Conservation (phyloP, 2,888 invertebrate genomes). For the Arctia plantaginis region DNA sequence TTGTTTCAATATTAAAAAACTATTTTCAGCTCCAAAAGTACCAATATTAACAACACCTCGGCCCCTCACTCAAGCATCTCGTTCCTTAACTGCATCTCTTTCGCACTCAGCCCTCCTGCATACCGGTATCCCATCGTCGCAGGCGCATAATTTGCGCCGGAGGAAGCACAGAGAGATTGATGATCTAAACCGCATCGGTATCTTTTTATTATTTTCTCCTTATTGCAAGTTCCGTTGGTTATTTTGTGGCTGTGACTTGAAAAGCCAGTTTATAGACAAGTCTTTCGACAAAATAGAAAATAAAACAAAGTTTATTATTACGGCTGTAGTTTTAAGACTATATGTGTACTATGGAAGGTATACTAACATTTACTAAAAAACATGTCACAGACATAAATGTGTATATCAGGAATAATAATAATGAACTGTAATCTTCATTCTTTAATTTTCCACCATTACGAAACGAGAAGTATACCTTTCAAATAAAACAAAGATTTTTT, state of each 20-base stretch:
- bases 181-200: constrained; percentile 74
- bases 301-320: background rate
- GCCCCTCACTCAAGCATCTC: constrained; percentile 51
- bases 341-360: too few relatives aligned
- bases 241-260: constrained; percentile 30
- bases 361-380: background rate
- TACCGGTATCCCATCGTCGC: constrained; percentile 56
- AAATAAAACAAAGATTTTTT: background rate
- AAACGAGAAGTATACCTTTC: background rate
- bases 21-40: constrained; percentile 39
- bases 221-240: constrained; percentile 54
- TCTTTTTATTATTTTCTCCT: constrained; percentile 50
- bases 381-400: background rate
- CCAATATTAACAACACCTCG: constrained; percentile 60
- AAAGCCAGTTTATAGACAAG: constrained; percentile 8
- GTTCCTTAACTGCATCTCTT: constrained; percentile 52
- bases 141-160: constrained; percentile 70
- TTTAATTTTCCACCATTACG: background rate
- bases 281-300: background rate
- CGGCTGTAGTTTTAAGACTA: background rate
- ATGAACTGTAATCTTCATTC: background rate
- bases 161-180: constrained; percentile 79
- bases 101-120: constrained; percentile 23
- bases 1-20: background rate
- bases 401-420: background rate